Base-by-base conservation (phyloP, 2,797 vertebrate species). In the Mergus octosetaceus region DNA sequence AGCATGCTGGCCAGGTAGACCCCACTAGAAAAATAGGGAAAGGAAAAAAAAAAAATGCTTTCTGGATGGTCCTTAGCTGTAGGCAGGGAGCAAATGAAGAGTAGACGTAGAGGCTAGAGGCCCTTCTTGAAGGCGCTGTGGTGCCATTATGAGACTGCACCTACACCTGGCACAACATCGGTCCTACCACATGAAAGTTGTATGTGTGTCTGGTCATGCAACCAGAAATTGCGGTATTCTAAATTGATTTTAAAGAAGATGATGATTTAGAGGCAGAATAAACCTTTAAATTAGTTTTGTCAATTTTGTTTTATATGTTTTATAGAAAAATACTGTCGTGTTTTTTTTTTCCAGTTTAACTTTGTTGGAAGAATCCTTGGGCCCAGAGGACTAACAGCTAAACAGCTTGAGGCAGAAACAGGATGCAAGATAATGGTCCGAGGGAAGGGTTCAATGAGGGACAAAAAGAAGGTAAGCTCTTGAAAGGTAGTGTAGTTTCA, bases 391-490 rank as follows among this genome's bases (percentile, higher is more conserved):
- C 98, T 99, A 95, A 99, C 99, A 57, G 99, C 99, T 85, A 99
- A 99, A 95, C 99, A 99, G 90, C 98, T 99, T 96, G 99, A 99
- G 95, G 99, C 99, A 86, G 99, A 99, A 98, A 99, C 99, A 28
- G 99, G 99, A 97, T 99, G 99, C 97, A 99, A 99, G 98, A 99
- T 99, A 84, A 99, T 99, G 99, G 99, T 99, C 95, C 99, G 99
- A 98, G 99, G 99, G 92, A 99, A 99, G 96, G 99, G 99, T 94
- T 99, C 99, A 80, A 99, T 99, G 99, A 98, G 99, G 95, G 99
- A 99, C 98, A 99, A 99, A 97, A 99, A 99, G 97, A 99, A 99
- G 99, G 99, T 99, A 98, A 98, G 97, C 66, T 51, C 22, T 72
- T 95, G 30, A 95, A 88, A 84, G 16, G 21, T 34, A 60, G 49